Base-by-base conservation (phyloP, 2,888 invertebrate species). In the Phengaris alcon region DNA sequence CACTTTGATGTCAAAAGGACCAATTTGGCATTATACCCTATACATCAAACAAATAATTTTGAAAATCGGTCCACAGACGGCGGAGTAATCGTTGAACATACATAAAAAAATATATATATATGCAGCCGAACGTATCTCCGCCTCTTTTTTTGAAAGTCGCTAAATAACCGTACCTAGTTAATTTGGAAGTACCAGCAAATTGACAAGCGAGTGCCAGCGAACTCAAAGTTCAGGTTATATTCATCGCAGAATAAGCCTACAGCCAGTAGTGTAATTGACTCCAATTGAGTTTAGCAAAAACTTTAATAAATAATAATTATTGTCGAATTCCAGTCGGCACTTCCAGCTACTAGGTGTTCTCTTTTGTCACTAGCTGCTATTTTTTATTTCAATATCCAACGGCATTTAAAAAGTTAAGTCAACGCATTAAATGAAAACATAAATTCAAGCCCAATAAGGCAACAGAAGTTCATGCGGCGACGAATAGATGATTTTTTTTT, bases 401-500 rank as follows among this genome's bases (percentile, higher is more conserved):
- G 35, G 13, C 44, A 13, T 72, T 72, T 72, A 72, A 70, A 54
- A 72, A n/a, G n/a, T 54, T 72, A 72, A 72, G 22, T 72, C 72
- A 9, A 72, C 35, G 10, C 70, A 70, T 70, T 70, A 70, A 72
- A 72, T 72, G 72, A 72, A 72, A 72, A 72, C 72, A 72, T 72
- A 72, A 72, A 72, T 72, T 68, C 13, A 68, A 70, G 22, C 54
- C n/a, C 72, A 54, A 54, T 72, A 72, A 35, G 72, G 72, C 54
- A 54, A 54, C 72, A 72, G 70, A 22, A 52, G 52, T 70, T 70
- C 70, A 70, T 70, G 70, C 52, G 52, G 52, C 72, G 13, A 72
- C 48, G 48, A 6, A 12, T 35, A 68, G 44, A 7, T 52, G 35
- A 54, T 52, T 51, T 22, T 72, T 72, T 72, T 72, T 54, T 44